phyloP scores from a whole-genome alignment of 2,113 vertebrate genomes.

The Silurus glanis region DNA sequence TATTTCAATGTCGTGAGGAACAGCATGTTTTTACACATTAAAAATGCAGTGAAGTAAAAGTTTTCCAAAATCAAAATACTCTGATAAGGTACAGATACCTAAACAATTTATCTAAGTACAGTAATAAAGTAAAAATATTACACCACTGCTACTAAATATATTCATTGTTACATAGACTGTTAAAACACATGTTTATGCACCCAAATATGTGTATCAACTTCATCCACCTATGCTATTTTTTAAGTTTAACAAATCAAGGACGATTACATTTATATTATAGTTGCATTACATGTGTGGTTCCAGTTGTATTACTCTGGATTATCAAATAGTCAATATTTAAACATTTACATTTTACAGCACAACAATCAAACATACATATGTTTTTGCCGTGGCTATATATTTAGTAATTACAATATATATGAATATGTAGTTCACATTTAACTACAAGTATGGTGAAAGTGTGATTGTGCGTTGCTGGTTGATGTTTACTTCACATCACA shows the following conservation, averaged over 20 bases:
- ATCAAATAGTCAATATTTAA: neutral
- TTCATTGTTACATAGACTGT: neutral
- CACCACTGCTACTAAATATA: neutral
- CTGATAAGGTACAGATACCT: too few relatives aligned
- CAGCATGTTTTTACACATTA: too few relatives aligned
- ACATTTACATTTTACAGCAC: too few relatives aligned
- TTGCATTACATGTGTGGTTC: neutral
- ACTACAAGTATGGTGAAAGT: neutral
- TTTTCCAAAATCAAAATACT: too few relatives aligned
- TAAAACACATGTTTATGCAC: neutral
- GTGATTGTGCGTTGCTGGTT: neutral
- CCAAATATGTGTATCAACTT: neutral
- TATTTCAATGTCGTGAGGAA: too few relatives aligned
- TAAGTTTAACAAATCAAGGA: neutral
- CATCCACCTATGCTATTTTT: too few relatives aligned
- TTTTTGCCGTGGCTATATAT: neutral
- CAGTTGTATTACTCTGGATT: neutral
- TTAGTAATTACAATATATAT: neutral
- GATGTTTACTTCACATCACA: neutral
- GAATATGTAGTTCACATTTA: neutral
- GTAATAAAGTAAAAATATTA: too few relatives aligned
- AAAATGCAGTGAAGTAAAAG: too few relatives aligned
- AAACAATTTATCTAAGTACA: too few relatives aligned
- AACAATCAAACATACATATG: too few relatives aligned
- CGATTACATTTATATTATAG: neutral